phyloP scores from a whole-genome alignment of 2,888 invertebrate genomes.

The Terebella lapidaria region DNA sequence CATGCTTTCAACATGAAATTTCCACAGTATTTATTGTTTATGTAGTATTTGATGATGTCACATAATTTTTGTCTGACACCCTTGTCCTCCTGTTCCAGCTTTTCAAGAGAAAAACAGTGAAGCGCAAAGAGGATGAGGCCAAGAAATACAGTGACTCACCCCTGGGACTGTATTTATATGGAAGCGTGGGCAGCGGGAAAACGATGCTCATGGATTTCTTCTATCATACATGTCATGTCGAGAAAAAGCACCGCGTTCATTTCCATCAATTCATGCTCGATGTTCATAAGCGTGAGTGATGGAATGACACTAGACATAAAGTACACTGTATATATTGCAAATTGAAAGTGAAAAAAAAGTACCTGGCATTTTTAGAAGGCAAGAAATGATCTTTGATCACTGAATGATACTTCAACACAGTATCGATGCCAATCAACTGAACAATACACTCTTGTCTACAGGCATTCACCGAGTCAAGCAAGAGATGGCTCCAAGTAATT shows the following conservation, averaged over 20 bases:
- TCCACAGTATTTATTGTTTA: no score
- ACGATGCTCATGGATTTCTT: constrained; percentile 99
- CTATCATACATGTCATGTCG: constrained; percentile 68
- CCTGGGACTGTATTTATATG: constrained; percentile 44
- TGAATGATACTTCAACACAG: no score
- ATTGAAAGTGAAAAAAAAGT: no score
- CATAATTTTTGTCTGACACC: no score
- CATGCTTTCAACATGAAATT: no score
- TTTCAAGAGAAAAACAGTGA: no score
- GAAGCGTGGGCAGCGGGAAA: constrained; percentile 66
- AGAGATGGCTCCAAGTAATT: constrained; percentile 37
- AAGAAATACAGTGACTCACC: constrained; percentile 25
- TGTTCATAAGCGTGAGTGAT: constrained; percentile 64
- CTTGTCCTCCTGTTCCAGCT: no score
- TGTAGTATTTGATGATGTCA: no score
- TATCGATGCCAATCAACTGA: no score
- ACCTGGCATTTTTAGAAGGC: no score
- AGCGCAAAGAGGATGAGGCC: not conserved
- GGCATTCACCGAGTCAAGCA: constrained; percentile 66
- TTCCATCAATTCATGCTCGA: constrained; percentile 97
- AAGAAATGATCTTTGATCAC: no score
- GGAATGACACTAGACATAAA: not conserved
- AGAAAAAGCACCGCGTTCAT: constrained; percentile 69
- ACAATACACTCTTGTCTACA: constrained; percentile 22
- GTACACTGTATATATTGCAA: not conserved